Evolutionary conservation across 1,140 invertebrate species (phyloP).

Genomic region (Cotesia vestalis): DNA sequence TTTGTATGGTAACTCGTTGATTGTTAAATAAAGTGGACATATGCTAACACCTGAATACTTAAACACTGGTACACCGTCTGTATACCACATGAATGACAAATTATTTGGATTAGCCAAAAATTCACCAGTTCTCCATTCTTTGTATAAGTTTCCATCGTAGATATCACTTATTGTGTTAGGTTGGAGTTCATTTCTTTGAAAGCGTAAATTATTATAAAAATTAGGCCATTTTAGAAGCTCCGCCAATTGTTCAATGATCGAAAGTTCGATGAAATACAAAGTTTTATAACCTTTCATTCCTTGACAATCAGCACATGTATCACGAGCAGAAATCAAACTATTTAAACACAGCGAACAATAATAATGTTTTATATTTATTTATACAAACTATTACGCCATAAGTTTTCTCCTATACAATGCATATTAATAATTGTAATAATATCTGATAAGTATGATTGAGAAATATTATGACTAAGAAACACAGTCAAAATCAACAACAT

Average conservation of each 20-base stretch:
- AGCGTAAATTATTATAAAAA: constrained; percentile 9
- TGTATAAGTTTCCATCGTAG: constrained; percentile 3
- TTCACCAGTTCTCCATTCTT: background rate
- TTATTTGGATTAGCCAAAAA: constrained; percentile 12
- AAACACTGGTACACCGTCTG: background rate
- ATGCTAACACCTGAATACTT: constrained; percentile 22
- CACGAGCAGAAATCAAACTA: background rate
- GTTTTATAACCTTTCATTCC: background rate
- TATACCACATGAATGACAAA: constrained; percentile 24
- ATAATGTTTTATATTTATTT: background rate
- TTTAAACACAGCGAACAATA: constrained; percentile 1
- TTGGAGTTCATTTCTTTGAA: background rate
- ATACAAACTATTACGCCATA: constrained; percentile 11
- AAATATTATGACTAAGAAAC: constrained; percentile 17
- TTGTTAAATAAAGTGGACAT: constrained; percentile 29
- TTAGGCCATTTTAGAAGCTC: background rate
- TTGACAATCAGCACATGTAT: background rate
- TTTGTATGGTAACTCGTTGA: constrained; percentile 32
- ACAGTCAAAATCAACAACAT: background rate
- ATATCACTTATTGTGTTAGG: no score
- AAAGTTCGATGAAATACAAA: constrained; percentile 22
- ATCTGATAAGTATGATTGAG: background rate
- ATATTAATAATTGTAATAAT: constrained; percentile 5
- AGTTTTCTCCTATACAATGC: constrained; percentile 12
- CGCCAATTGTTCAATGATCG: constrained; percentile 21